Evolutionary conservation across 2,113 vertebrate species (phyloP), one percentile per base, ranked within the genome.

Genomic region (Centropus unirufus): DNA sequence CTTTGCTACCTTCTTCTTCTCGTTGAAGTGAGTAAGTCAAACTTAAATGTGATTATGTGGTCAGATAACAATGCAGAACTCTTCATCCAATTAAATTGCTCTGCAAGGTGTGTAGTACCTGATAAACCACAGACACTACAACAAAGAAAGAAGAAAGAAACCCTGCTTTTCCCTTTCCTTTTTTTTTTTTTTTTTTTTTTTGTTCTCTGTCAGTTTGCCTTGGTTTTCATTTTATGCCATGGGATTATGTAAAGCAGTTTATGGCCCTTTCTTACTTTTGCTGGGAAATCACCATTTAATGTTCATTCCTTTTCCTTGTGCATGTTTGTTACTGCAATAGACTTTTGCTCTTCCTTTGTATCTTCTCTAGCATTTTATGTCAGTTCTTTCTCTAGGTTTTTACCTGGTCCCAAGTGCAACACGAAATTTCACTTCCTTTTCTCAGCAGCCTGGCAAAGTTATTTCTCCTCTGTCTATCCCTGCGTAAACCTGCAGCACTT

Each of bases 131-230:
- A 96, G 49, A 89, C 42, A 54, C 15, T 82, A 73, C 27, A 63
- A 83, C 67, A 92, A 93, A 95, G 49, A 95, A 96, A 95, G 81
- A 93, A 95, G 49, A 95, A 96, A 95, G 81, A 81, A 95, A 89
- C 54, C 24, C 46, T 91, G 89, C 67, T 91, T 95, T 97, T 87
- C 66, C 63, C n/a, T 84, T 93, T 86, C n/a, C 6, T 1, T 51
- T 83, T 91, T 84, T 80, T 87, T 36, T 9, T 9, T 36, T 36
- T 36, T 36, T 36, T 36, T 92, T 83, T 92, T 87, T 80, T 87
- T 85, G n/a, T 81, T 75, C 72, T 88, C 52, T 93, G 46, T 81
- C 74, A 94, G 75, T 80, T 94, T 68, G 34, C 34, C 80, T 81
- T 96, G 95, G 86, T 96, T 96, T 94, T 54, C 68, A 36, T 89